phyloP scores from a whole-genome alignment of 2,888 invertebrate genomes.

The Phymatocera aterrima region DNA sequence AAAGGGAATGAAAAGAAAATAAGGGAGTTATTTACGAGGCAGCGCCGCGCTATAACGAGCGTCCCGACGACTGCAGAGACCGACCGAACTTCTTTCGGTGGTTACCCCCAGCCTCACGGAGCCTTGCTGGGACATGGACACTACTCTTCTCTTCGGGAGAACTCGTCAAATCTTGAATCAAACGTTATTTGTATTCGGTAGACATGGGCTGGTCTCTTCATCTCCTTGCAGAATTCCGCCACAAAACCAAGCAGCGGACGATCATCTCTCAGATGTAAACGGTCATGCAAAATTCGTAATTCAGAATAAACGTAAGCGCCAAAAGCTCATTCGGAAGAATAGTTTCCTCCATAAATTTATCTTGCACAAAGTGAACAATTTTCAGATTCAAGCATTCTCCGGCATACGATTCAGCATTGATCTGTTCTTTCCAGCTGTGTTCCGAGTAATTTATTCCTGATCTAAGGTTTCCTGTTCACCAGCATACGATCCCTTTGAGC shows the following conservation, averaged over 20 bases:
- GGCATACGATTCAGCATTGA: neutral
- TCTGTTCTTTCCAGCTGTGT: constrained; percentile 37
- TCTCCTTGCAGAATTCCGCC: neutral
- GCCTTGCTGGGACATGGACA: constrained; percentile 25
- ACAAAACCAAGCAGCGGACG: neutral
- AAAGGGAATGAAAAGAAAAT: constrained; percentile 56
- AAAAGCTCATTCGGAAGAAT: neutral
- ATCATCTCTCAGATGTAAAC: neutral
- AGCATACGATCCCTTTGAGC: constrained; percentile 5
- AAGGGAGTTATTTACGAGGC: constrained; percentile 71
- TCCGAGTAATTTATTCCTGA: constrained; percentile 27
- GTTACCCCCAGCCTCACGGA: constrained; percentile 38
- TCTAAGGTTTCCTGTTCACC: constrained; percentile 34
- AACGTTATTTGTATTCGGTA: constrained; percentile 20
- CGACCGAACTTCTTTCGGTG: constrained; percentile 43
- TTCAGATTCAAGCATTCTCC: neutral
- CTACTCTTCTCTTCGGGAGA: constrained; percentile 15
- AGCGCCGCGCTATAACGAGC: constrained; percentile 68
- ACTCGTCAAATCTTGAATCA: constrained; percentile 28
- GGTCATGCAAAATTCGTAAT: neutral
- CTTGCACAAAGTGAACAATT: neutral
- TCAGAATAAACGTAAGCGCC: too few relatives aligned
- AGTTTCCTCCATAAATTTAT: neutral
- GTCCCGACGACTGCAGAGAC: constrained; percentile 53
- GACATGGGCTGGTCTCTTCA: neutral